These are phyloP conservation scores for Rostratula benghalensis DNA, from an alignment of 2,113 vertebrate species.

Conservation along the genomic window DNA sequence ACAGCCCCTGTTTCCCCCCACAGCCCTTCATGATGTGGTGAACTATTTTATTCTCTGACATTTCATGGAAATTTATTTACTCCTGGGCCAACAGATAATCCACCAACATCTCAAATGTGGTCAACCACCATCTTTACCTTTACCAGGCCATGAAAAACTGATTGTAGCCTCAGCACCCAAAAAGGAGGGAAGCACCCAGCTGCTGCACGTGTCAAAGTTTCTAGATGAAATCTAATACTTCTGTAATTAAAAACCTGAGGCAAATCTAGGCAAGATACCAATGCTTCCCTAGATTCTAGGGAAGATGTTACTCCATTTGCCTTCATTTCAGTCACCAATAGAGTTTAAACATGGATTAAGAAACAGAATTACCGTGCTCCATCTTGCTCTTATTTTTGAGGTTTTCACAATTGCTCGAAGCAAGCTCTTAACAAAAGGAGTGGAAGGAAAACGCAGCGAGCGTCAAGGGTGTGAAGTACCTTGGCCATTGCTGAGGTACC, in stretches of 20 bases:
- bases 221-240: background rate
- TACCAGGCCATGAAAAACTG: background rate
- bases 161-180: rapidly evolving
- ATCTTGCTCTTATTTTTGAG: background rate
- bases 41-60: background rate
- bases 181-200: background rate
- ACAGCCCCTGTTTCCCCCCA: background rate
- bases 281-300: background rate
- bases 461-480: rapidly evolving
- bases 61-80: background rate
- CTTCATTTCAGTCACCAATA: background rate
- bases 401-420: background rate
- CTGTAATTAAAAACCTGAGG: background rate
- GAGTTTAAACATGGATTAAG: background rate
- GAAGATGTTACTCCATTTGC: background rate
- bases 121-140: background rate
- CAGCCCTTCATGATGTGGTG: rapidly evolving
- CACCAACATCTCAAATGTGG: background rate
- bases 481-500: background rate
- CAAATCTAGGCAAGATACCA: background rate
- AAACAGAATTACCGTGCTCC: background rate
- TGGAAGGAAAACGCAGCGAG: rapidly evolving
- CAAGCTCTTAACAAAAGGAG: background rate
- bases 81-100: background rate
- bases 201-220: background rate